These are phyloP conservation scores for Perca fluviatilis DNA, from an alignment of 2,113 vertebrate genomes.

Conservation along the genomic window DNA sequence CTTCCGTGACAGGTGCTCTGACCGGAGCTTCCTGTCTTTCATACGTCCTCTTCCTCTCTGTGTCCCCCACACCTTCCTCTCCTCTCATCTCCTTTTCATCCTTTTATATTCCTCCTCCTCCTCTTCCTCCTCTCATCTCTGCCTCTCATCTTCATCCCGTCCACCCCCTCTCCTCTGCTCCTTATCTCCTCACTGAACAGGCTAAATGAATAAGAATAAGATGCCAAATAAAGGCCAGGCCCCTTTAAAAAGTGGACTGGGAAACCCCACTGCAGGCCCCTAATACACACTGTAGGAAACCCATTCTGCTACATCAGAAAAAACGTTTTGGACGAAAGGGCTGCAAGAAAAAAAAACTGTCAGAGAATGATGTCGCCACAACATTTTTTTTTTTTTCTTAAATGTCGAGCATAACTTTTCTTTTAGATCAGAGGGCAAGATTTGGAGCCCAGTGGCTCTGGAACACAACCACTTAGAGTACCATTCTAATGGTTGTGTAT, in stretches of 20 bases:
- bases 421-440: conserved; percentile 8
- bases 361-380: background rate
- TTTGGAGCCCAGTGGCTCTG: conserved; percentile 20
- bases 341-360: background rate
- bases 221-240: conserved; percentile 65
- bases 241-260: conserved; percentile 23
- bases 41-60: conserved; percentile 69
- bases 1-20: conserved; percentile 81
- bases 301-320: background rate
- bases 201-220: conserved; percentile 59
- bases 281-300: conserved; percentile 38
- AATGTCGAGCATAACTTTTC: background rate
- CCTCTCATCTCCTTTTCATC: conserved; percentile 67
- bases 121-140: conserved; percentile 55
- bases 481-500: conserved; percentile 29
- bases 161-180: conserved; percentile 29
- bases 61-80: conserved; percentile 46
- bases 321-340: conserved; percentile 12
- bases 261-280: conserved; percentile 37
- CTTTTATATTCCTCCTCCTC: conserved; percentile 56
- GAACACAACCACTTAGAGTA: conserved; percentile 30
- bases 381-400: background rate
- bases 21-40: conserved; percentile 79
- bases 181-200: conserved; percentile 37
- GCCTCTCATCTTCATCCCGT: conserved; percentile 54